Evolutionary conservation across 1,140 invertebrate species (phyloP).

Genomic region (Ostrea denselamellosa): DNA sequence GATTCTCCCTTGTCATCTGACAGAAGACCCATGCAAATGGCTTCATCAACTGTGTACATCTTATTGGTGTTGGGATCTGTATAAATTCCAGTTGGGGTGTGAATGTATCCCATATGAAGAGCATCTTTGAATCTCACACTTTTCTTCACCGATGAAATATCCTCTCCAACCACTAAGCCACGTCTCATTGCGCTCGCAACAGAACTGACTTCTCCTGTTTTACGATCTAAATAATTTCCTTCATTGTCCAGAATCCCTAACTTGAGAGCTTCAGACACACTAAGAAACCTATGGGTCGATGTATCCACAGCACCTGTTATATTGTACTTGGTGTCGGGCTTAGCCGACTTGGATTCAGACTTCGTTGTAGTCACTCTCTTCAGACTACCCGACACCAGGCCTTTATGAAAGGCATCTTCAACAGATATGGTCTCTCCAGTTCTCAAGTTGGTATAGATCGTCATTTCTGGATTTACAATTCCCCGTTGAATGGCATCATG

Average conservation of each 20-base stretch:
- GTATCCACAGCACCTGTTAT: slow-evolving; percentile 90
- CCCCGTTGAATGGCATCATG: slow-evolving; percentile 78
- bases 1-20: slow-evolving; percentile 86
- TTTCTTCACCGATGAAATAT: slow-evolving; percentile 45
- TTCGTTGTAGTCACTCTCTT: slow-evolving; percentile 75
- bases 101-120: slow-evolving; percentile 87
- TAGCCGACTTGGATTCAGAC: slow-evolving; percentile 63
- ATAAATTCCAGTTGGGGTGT: slow-evolving; percentile 87
- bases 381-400: slow-evolving; percentile 85
- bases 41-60: slow-evolving; percentile 86
- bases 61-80: slow-evolving; percentile 87
- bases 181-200: slow-evolving; percentile 88
- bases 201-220: slow-evolving; percentile 86
- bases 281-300: slow-evolving; percentile 79
- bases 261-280: slow-evolving; percentile 73
- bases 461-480: slow-evolving; percentile 74
- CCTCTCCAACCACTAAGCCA: slow-evolving; percentile 87
- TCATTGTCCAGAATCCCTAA: slow-evolving; percentile 75
- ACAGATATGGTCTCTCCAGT: slow-evolving; percentile 80
- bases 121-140: slow-evolving; percentile 90
- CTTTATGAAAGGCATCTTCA: slow-evolving; percentile 89
- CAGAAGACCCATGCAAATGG: slow-evolving; percentile 86
- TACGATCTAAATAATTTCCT: slow-evolving; percentile 84
- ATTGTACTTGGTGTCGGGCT: slow-evolving; percentile 65
- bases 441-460: slow-evolving; percentile 81